Percentiles rank a stretch among this genome's conserved stretches.
Evolutionary conservation across 2,797 vertebrate species (phyloP).

Genomic region (Artibeus lituratus): DNA sequence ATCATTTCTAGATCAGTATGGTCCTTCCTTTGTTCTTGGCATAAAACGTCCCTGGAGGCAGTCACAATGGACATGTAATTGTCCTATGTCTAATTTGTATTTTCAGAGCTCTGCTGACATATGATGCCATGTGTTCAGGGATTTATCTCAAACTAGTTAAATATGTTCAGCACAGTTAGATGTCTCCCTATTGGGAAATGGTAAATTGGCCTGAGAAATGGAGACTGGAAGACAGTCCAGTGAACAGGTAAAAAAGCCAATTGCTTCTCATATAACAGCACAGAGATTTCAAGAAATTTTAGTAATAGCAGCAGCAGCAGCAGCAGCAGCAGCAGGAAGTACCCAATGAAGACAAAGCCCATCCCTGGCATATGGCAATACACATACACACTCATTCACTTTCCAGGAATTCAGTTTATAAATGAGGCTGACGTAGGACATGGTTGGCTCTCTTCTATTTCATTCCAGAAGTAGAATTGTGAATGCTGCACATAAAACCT

Average conservation of each 20-base stretch:
- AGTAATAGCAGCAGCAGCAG: background rate
- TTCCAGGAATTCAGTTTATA: background rate
- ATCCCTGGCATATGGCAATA: background rate
- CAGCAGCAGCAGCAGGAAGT: background rate
- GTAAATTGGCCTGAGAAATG: slow-evolving; percentile 5
- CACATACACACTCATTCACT: background rate
- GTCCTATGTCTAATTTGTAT: background rate
- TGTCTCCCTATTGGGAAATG: background rate
- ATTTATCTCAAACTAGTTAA: background rate
- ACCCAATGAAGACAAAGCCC: background rate
- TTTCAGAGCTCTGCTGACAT: background rate
- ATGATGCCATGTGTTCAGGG: background rate
- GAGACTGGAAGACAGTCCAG: background rate
- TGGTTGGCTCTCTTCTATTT: background rate
- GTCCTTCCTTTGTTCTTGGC: background rate
- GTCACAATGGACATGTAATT: background rate
- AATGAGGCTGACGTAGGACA: background rate
- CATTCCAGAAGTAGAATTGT: background rate
- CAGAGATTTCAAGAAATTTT: background rate
- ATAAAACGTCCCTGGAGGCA: background rate
- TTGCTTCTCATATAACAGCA: background rate
- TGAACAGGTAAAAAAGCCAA: background rate
- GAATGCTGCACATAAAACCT: background rate
- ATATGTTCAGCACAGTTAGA: background rate
- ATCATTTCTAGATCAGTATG: background rate